Conservation (phyloP, 2,888 invertebrate genomes). For the Helleia helle region DNA sequence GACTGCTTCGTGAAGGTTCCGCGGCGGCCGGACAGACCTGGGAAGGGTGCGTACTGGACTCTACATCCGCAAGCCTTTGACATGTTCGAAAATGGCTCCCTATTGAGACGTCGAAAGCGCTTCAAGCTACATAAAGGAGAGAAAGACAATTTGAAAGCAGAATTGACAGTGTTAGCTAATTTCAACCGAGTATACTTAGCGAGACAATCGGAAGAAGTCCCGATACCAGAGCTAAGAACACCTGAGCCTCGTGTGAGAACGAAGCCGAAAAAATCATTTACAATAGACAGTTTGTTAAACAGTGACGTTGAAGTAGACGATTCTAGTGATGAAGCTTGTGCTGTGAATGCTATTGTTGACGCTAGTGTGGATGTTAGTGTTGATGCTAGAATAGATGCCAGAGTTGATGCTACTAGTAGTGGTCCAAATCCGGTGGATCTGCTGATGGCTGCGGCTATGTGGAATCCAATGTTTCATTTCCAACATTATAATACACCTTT, state of each 20-base stretch:
- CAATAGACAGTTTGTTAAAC: constrained; percentile 88
- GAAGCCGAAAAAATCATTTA: constrained; percentile 81
- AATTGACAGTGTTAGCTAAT: constrained; percentile 76
- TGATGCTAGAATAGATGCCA: constrained; percentile 8
- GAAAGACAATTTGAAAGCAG: constrained; percentile 77
- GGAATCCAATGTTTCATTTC: constrained; percentile 25
- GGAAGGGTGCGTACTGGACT: constrained; percentile 77
- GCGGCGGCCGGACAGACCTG: constrained; percentile 63
- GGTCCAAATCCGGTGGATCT: neutral
- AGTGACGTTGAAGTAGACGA: constrained; percentile 69
- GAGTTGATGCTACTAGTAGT: neutral
- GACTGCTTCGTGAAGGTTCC: constrained; percentile 96
- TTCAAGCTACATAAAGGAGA: constrained; percentile 92
- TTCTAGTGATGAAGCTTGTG: constrained; percentile 29
- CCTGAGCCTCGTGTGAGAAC: constrained; percentile 20
- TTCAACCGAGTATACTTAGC: constrained; percentile 73
- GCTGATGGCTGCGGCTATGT: constrained; percentile 33
- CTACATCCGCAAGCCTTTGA: constrained; percentile 85
- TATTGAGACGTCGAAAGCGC: constrained; percentile 83
- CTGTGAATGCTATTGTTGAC: constrained; percentile 20
- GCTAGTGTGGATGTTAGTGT: constrained; percentile 21
- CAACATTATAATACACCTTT: neutral
- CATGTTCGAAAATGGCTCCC: constrained; percentile 88
- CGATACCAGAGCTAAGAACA: neutral
- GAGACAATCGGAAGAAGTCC: neutral